Percentiles rank a stretch among this genome's conserved stretches.
phyloP scores from a whole-genome alignment of 2,113 vertebrate species.

The Malurus melanocephalus region DNA sequence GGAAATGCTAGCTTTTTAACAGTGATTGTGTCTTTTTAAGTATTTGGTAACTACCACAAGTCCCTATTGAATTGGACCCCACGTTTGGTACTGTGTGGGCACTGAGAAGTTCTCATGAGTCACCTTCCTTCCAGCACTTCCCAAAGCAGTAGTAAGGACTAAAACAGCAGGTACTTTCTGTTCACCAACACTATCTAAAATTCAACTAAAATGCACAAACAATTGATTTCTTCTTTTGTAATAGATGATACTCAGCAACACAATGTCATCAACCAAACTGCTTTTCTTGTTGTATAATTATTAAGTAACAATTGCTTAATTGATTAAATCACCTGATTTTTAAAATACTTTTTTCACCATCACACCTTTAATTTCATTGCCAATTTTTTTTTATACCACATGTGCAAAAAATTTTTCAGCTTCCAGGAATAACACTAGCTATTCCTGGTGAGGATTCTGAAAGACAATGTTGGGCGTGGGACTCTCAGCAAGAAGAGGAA shows the following conservation, averaged over 20 bases:
- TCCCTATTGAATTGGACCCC: not conserved
- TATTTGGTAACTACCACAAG: not conserved
- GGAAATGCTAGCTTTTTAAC: not conserved
- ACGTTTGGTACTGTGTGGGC: accelerated
- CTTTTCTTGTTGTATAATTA: not conserved
- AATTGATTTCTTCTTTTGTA: not conserved
- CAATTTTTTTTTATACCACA: not conserved
- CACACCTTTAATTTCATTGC: accelerated
- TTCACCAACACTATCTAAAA: not conserved
- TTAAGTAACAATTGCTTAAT: not conserved
- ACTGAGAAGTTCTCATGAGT: not conserved
- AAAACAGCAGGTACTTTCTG: not conserved
- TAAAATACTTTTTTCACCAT: not conserved
- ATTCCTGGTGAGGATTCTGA: not conserved
- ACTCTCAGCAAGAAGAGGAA: not conserved
- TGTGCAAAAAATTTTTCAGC: not conserved
- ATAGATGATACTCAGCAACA: not conserved
- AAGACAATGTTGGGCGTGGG: not conserved
- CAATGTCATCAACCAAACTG: not conserved
- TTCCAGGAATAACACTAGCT: not conserved
- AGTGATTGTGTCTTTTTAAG: not conserved
- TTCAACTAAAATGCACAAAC: not conserved
- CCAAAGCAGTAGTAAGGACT: not conserved
- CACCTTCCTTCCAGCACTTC: not conserved
- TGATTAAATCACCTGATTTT: not conserved